Evolutionary conservation across 92 coral and sea anemone species (phyloP).

Genomic region (Porites rus): DNA sequence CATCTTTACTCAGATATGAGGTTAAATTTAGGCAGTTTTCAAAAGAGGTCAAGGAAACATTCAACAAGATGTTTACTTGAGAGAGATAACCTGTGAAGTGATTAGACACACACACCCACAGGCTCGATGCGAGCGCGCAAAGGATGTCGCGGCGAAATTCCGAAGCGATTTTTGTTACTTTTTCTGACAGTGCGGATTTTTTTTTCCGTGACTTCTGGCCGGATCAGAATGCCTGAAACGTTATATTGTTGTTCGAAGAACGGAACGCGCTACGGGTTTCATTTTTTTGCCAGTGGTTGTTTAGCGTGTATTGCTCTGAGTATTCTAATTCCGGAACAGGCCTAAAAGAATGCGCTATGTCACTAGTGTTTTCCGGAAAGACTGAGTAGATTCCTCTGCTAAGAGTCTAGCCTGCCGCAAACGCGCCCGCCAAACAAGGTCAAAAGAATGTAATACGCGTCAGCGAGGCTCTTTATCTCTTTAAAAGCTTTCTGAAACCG

Average conservation of each 20-base stretch:
- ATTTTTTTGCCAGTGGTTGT: background rate
- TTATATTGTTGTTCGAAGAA: background rate
- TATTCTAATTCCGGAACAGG: slow-evolving; percentile 2
- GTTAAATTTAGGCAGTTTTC: background rate
- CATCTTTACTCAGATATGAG: background rate
- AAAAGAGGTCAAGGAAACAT: background rate
- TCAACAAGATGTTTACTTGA: background rate
- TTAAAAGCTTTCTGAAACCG: background rate
- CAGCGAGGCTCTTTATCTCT: background rate
- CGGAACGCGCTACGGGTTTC: background rate
- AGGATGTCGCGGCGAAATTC: background rate
- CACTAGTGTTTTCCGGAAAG: background rate
- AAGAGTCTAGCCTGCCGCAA: background rate
- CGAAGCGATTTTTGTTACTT: background rate
- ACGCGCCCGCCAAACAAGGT: slow-evolving; percentile 20
- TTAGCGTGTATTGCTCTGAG: background rate
- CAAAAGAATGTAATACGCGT: slow-evolving; percentile 21
- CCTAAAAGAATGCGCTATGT: slow-evolving; percentile 4
- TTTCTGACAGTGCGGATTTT: background rate
- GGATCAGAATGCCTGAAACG: background rate
- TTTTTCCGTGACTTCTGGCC: background rate
- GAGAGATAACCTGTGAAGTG: background rate
- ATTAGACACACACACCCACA: background rate
- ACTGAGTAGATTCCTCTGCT: background rate
- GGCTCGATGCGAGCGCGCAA: no score